Evolutionary conservation across 1,140 invertebrate genomes (phyloP).

Genomic region (Trichonephila clavipes): DNA sequence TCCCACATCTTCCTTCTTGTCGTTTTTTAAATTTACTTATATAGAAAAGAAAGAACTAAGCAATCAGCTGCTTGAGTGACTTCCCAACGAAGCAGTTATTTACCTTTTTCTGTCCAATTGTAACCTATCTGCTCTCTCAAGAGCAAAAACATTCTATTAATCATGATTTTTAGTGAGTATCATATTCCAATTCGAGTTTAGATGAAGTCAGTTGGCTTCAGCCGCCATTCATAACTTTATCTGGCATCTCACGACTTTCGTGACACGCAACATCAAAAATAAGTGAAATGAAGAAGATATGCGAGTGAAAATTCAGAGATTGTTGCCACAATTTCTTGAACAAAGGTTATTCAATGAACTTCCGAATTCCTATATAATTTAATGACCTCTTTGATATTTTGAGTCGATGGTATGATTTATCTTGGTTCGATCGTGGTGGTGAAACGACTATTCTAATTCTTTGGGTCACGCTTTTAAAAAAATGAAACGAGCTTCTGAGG

Average conservation of each 20-base stretch:
- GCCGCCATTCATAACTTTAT: background rate
- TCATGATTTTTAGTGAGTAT: background rate
- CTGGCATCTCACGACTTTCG: background rate
- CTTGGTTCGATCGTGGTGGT: background rate
- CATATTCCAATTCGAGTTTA: background rate
- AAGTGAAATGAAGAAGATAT: background rate
- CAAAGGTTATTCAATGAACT: constrained; percentile 27
- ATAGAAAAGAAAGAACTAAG: background rate
- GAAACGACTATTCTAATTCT: background rate
- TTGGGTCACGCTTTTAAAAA: background rate
- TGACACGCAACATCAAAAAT: background rate
- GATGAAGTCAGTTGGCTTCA: background rate
- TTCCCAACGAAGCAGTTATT: background rate
- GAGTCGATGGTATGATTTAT: background rate
- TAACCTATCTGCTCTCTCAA: background rate
- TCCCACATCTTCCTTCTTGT: background rate
- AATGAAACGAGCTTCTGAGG: background rate
- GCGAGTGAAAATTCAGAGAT: background rate
- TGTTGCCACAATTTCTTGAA: background rate
- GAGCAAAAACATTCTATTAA: background rate
- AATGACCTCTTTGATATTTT: background rate
- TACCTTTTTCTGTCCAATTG: background rate
- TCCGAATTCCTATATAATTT: background rate
- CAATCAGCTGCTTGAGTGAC: background rate
- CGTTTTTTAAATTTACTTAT: background rate